Evolutionary conservation across 2,797 vertebrate species (phyloP).

Genomic region (Champsocephalus gunnari): DNA sequence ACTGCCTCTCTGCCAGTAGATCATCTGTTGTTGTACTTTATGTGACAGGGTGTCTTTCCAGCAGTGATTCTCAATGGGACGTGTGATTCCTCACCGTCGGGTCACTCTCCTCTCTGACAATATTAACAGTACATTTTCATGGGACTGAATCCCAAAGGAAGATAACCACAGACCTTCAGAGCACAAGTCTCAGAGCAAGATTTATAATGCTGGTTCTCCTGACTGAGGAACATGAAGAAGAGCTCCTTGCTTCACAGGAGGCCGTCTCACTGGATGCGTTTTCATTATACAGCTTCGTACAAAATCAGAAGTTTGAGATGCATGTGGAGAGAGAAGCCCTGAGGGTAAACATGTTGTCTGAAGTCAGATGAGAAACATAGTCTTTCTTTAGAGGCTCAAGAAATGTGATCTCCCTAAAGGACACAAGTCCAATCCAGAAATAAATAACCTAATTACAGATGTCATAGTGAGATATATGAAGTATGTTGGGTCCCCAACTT

Average conservation of each 20-base stretch:
- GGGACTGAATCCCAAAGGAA: slow-evolving; percentile 18
- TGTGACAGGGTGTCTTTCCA: slow-evolving; percentile 26
- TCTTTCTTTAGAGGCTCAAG: neutral
- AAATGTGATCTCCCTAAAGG: neutral
- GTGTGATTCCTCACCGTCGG: slow-evolving; percentile 33
- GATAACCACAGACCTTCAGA: slow-evolving; percentile 14
- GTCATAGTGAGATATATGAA: neutral
- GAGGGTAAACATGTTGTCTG: slow-evolving; percentile 11
- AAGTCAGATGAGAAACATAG: slow-evolving; percentile 4
- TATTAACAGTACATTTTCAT: slow-evolving; percentile 21
- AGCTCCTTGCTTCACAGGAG: slow-evolving; percentile 20
- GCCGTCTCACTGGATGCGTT: slow-evolving; percentile 21
- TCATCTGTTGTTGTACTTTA: slow-evolving; percentile 36
- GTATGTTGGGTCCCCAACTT: neutral
- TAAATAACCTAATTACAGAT: slow-evolving; percentile 2
- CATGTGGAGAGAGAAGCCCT: slow-evolving; percentile 14
- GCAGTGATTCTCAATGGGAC: slow-evolving; percentile 12
- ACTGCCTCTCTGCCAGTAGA: slow-evolving; percentile 12
- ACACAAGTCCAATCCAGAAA: slow-evolving; percentile 3
- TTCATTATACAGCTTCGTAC: slow-evolving; percentile 25
- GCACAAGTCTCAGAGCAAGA: neutral
- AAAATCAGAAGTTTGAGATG: slow-evolving; percentile 17
- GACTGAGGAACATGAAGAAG: slow-evolving; percentile 22
- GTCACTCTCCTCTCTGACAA: slow-evolving; percentile 13
- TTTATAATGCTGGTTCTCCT: slow-evolving; percentile 10